Evolutionary conservation across 2,113 vertebrate genomes (phyloP).

Genomic region (Tragelaphus scriptus): DNA sequence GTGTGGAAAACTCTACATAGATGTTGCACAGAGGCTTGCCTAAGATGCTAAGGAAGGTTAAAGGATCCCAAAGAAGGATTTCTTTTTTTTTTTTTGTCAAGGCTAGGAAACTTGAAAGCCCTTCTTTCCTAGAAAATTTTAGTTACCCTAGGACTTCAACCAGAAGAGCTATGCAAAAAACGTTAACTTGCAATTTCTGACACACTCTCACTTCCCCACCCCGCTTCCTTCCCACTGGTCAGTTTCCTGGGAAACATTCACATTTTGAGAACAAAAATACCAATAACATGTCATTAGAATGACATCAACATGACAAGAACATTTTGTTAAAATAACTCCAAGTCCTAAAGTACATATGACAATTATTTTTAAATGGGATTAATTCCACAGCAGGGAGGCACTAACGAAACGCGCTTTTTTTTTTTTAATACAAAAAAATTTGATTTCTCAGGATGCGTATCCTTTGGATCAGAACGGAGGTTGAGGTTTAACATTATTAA

Average conservation of each 20-base stretch:
- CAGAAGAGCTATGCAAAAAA: not conserved
- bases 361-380: constrained; percentile 32
- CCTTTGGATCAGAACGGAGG: not conserved
- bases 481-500: constrained; percentile 14
- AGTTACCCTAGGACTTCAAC: not conserved
- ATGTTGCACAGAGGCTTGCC: no score
- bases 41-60: not conserved
- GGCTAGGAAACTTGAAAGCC: not conserved
- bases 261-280: constrained; percentile 23
- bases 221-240: not conserved
- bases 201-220: not conserved
- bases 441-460: not conserved
- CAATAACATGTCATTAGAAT: constrained; percentile 12
- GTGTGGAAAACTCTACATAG: rapidly evolving
- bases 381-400: not conserved
- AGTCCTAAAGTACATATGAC: not conserved
- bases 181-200: not conserved
- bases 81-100: not conserved
- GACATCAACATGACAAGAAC: constrained; percentile 42
- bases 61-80: not conserved
- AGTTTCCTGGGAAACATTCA: constrained; percentile 49
- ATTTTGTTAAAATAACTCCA: constrained; percentile 32
- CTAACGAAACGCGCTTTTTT: not conserved
- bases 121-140: not conserved
- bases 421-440: not conserved